Evolutionary conservation across 2,113 vertebrate species (phyloP).

Genomic region (Cheilinus undulatus): DNA sequence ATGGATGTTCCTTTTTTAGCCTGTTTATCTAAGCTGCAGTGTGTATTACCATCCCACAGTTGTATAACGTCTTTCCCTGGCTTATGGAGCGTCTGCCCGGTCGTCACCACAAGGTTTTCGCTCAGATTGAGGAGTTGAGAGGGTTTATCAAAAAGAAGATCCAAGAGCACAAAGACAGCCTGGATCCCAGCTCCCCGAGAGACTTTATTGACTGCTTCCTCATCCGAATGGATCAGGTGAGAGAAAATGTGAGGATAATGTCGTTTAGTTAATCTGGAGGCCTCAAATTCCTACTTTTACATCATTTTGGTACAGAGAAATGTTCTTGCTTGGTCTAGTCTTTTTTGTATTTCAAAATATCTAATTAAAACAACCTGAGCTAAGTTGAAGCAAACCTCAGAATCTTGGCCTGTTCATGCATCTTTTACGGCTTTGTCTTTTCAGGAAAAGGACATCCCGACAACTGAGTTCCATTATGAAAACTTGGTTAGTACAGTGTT

Average conservation of each 20-base stretch:
- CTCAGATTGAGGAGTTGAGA: constrained; percentile 8
- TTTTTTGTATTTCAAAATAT: too few relatives aligned
- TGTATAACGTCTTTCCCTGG: constrained; percentile 85
- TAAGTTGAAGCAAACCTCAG: too few relatives aligned
- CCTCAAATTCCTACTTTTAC: too few relatives aligned
- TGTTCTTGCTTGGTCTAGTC: too few relatives aligned
- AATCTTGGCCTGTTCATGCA: background rate
- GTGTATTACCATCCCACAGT: constrained; percentile 60
- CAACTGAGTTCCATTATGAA: constrained; percentile 80
- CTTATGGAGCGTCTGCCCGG: constrained; percentile 82
- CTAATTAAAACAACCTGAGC: too few relatives aligned
- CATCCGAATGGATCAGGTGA: constrained; percentile 82
- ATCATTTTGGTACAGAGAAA: too few relatives aligned
- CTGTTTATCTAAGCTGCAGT: background rate
- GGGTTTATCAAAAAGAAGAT: constrained; percentile 76
- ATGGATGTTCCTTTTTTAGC: too few relatives aligned
- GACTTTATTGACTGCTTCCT: constrained; percentile 89
- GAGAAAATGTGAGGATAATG: too few relatives aligned
- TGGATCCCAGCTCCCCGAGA: constrained; percentile 77
- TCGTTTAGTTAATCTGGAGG: too few relatives aligned
- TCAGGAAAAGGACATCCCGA: constrained; percentile 78
- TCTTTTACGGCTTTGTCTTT: background rate
- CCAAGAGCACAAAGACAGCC: constrained; percentile 74
- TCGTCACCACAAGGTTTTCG: constrained; percentile 64
- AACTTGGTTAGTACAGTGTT: constrained; percentile 78